Evolutionary conservation across 1,140 invertebrate genomes (phyloP).

Genomic region (Antheraea pernyi): DNA sequence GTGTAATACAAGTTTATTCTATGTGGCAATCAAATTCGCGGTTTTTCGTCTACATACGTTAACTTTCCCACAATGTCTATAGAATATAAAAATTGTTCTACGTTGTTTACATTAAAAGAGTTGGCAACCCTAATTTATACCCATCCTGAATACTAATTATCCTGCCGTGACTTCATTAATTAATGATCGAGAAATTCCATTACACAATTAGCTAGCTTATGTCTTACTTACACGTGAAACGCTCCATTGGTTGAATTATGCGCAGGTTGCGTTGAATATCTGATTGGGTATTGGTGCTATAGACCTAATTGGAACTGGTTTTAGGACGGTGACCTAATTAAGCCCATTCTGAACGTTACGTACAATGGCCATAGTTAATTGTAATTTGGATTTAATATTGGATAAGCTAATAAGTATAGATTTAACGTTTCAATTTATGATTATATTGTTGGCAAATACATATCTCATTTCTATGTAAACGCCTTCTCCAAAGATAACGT

Average conservation of each 20-base stretch:
- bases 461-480: too few species aligned
- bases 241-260: slow-evolving; percentile 12
- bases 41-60: too few species aligned
- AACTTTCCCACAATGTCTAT: too few species aligned
- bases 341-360: background rate
- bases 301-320: background rate
- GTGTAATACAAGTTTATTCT: too few species aligned
- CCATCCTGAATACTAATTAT: background rate
- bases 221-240: slow-evolving; percentile 11
- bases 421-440: background rate
- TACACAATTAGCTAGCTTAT: slow-evolving; percentile 15
- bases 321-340: slow-evolving; percentile 4
- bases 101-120: background rate
- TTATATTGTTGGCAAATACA: too few species aligned
- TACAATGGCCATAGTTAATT: background rate
- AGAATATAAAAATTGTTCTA: too few species aligned
- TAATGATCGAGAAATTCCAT: slow-evolving; percentile 17
- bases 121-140: background rate
- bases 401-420: background rate
- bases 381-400: background rate
- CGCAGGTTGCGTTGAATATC: slow-evolving; percentile 3
- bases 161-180: slow-evolving; percentile 3
- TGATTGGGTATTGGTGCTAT: slow-evolving; percentile 3
- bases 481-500: too few species aligned
- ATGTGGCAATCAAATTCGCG: too few species aligned